Conservation (phyloP, 2,797 vertebrate genomes). For the Kryptopterus vitreolus region DNA sequence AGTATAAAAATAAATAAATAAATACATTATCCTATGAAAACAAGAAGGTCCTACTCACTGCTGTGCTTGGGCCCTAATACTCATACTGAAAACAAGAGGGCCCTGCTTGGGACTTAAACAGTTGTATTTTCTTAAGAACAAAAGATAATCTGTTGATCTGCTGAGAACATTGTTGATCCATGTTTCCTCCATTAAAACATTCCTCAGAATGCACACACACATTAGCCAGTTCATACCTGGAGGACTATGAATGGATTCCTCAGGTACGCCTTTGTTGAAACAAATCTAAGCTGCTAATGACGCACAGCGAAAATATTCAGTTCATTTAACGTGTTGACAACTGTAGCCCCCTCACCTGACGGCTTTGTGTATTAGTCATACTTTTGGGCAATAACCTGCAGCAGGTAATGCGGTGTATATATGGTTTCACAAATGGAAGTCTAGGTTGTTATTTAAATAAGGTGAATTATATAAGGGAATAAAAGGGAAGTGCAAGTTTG, state of each 20-base stretch:
- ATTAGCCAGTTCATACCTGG: conserved; percentile 77
- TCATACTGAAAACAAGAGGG: no score
- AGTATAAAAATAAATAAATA: no score
- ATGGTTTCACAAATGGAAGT: conserved; percentile 60
- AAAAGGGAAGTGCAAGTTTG: neutral
- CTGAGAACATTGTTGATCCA: neutral
- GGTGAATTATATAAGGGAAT: neutral
- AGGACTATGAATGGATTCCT: conserved; percentile 83
- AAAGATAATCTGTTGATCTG: neutral
- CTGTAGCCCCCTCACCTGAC: conserved; percentile 48
- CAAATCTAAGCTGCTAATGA: conserved; percentile 92
- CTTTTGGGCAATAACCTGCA: conserved; percentile 57
- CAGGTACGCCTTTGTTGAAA: conserved; percentile 89
- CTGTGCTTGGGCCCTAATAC: no score
- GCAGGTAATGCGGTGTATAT: conserved; percentile 55
- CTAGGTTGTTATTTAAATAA: conserved; percentile 53
- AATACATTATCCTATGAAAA: no score
- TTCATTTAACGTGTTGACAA: conserved; percentile 91
- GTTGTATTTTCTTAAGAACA: neutral
- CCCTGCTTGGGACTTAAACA: no score
- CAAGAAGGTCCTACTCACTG: no score
- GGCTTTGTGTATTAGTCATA: conserved; percentile 61
- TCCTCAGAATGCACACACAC: neutral
- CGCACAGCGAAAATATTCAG: conserved; percentile 90
- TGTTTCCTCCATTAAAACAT: conserved; percentile 26